Percentiles rank a stretch among this genome's conserved stretches.
phyloP scores from a whole-genome alignment of 2,797 vertebrate genomes.

The Malacoraja senta region DNA sequence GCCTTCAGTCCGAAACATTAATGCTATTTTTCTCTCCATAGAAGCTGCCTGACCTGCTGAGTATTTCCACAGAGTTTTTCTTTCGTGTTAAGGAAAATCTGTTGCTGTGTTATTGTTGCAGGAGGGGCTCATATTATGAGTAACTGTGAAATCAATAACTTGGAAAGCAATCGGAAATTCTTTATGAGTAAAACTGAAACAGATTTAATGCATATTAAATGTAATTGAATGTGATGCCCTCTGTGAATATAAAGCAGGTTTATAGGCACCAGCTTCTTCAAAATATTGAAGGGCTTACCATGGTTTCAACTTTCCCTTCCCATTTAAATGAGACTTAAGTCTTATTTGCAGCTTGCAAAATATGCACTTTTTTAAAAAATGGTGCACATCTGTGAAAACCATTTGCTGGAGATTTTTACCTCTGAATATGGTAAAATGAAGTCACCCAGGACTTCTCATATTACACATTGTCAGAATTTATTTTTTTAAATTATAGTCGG shows the following conservation, averaged over 20 bases:
- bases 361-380: neutral
- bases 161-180: neutral
- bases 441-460: neutral
- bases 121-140: neutral
- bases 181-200: slow-evolving; percentile 3
- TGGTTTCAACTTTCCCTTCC: neutral
- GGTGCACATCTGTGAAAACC: neutral
- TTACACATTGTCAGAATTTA: neutral
- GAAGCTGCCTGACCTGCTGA: no score
- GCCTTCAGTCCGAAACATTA: no score
- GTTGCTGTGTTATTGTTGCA: neutral
- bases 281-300: neutral
- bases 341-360: slow-evolving; percentile 21
- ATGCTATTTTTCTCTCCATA: no score
- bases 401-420: neutral
- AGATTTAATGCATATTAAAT: slow-evolving; percentile 34
- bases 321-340: slow-evolving; percentile 15
- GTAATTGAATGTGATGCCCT: slow-evolving; percentile 35
- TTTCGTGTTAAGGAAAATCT: neutral
- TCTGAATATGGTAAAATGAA: slow-evolving; percentile 2
- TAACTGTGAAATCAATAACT: slow-evolving; percentile 29
- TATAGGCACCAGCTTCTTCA: slow-evolving; percentile 20
- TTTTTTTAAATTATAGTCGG: neutral
- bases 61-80: no score
- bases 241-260: slow-evolving; percentile 9